A percentile compares a stretch with the other conserved stretches of the same genome.
These are phyloP conservation scores for Corythornis leucogaster DNA, from an alignment of 2,797 vertebrate species.

Conservation along the genomic window DNA sequence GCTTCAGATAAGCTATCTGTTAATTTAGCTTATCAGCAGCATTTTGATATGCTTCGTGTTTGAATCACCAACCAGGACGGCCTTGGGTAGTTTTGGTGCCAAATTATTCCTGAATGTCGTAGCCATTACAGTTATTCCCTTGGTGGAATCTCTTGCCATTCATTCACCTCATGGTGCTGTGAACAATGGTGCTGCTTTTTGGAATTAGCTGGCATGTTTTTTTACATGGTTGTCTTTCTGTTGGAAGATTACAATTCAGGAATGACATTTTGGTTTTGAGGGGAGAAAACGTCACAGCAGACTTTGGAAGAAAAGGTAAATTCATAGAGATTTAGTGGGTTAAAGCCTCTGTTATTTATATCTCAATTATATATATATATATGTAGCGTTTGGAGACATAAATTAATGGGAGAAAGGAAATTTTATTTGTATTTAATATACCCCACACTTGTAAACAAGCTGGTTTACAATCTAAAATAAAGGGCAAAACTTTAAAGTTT, in stretches of 20 bases:
- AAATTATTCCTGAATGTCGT: slow-evolving; percentile 63
- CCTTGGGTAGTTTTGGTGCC: slow-evolving; percentile 68
- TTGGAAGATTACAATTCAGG: slow-evolving; percentile 37
- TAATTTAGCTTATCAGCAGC: slow-evolving; percentile 87
- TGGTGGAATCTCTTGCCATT: slow-evolving; percentile 71
- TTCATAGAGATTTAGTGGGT: slow-evolving; percentile 3
- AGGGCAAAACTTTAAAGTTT: not conserved
- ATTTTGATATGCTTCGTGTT: slow-evolving; percentile 87
- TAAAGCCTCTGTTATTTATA: not conserved
- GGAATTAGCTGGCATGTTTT: slow-evolving; percentile 13
- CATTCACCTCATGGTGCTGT: slow-evolving; percentile 2
- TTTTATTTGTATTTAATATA: not conserved
- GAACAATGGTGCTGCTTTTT: slow-evolving; percentile 18
- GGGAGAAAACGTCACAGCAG: slow-evolving; percentile 46
- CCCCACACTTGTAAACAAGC: not conserved
- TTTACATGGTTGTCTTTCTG: slow-evolving; percentile 5
- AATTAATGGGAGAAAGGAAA: not conserved
- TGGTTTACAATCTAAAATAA: not conserved
- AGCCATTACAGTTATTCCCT: slow-evolving; percentile 62
- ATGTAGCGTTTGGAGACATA: not conserved
- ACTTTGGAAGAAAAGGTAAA: slow-evolving; percentile 27
- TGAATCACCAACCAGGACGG: slow-evolving; percentile 73
- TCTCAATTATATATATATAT: not conserved
- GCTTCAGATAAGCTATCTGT: slow-evolving; percentile 89
- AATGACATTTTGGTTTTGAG: slow-evolving; percentile 43